These are phyloP conservation scores for Bettongia penicillata DNA, from an alignment of 2,113 vertebrate genomes.

Conservation along the genomic window DNA sequence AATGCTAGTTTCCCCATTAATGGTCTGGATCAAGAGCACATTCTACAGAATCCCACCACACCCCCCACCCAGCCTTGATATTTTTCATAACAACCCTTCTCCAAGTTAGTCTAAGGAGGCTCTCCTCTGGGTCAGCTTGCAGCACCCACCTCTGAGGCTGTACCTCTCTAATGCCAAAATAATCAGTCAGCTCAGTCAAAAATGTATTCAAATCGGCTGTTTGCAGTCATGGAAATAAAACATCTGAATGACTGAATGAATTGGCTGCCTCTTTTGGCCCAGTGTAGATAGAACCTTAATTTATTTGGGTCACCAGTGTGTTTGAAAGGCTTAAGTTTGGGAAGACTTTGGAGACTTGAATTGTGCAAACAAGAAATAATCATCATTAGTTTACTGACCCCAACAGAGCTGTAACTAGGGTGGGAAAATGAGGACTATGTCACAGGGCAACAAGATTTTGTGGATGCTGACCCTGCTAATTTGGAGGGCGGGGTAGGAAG, in stretches of 20 bases:
- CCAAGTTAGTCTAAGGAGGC: constrained; percentile 13
- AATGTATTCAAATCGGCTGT: constrained; percentile 2
- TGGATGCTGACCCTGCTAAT: neutral
- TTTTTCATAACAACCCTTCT: neutral
- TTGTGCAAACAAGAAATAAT: neutral
- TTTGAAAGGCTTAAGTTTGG: constrained; percentile 43
- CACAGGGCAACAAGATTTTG: neutral
- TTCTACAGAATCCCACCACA: neutral
- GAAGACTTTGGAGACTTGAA: neutral
- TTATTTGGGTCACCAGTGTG: neutral
- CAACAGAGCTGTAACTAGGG: too few species aligned
- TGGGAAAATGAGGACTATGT: neutral
- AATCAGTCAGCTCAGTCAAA: neutral
- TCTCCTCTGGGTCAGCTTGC: neutral
- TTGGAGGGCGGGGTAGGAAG: neutral
- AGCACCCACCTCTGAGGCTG: neutral
- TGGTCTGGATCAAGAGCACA: neutral
- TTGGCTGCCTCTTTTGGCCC: neutral
- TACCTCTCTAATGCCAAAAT: constrained; percentile 26
- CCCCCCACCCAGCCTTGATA: neutral
- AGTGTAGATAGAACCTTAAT: constrained; percentile 36
- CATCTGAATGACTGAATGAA: constrained; percentile 30
- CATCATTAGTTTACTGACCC: too few species aligned
- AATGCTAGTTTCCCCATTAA: neutral
- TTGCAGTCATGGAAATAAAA: constrained; percentile 26